Conservation (phyloP, 2,113 vertebrate genomes). For the Coregonus clupeaformis region DNA sequence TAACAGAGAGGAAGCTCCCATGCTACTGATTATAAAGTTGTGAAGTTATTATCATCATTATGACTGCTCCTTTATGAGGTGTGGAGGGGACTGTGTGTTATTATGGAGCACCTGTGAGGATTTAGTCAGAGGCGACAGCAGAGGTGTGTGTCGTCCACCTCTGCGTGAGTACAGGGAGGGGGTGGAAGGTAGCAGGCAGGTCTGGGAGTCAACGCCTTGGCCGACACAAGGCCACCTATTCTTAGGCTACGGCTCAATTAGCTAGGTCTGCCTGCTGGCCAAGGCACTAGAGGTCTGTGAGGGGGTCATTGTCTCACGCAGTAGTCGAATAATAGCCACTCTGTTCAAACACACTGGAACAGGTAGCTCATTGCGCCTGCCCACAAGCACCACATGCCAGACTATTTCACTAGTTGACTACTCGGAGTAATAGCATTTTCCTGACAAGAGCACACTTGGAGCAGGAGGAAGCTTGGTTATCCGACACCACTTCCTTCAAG, state of each 20-base stretch:
- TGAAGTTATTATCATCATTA: too few species aligned
- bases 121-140: too few species aligned
- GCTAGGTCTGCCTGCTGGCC: slow-evolving; percentile 18
- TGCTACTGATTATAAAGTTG: too few species aligned
- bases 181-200: neutral
- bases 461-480: too few species aligned
- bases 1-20: too few species aligned
- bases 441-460: neutral
- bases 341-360: slow-evolving; percentile 4
- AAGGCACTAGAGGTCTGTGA: neutral
- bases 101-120: too few species aligned
- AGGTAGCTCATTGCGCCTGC: slow-evolving; percentile 3
- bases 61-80: too few species aligned
- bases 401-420: too few species aligned
- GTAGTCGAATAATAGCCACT: neutral
- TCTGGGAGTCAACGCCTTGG: slow-evolving; percentile 12
- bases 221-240: slow-evolving; percentile 47
- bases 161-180: neutral
- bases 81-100: too few species aligned
- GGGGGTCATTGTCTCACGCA: neutral
- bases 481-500: too few species aligned
- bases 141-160: too few species aligned
- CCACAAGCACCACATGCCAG: neutral
- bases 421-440: neutral
- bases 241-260: slow-evolving; percentile 49